These are phyloP conservation scores for Nemoura dubitans DNA, from an alignment of 2,888 invertebrate species.

Conservation along the genomic window DNA sequence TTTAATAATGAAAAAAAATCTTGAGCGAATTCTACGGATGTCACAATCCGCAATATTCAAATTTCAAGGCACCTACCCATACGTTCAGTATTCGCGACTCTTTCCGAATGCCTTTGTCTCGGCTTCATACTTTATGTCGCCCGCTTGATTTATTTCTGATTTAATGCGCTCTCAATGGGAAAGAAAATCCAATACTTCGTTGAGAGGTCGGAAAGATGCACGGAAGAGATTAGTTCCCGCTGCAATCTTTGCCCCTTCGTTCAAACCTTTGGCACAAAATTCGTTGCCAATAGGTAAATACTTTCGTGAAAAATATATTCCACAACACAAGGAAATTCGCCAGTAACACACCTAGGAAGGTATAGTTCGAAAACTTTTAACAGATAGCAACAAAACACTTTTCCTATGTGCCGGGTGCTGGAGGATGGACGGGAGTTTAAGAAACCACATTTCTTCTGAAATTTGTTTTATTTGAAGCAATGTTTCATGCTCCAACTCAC, in stretches of 20 bases:
- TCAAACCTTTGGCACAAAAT: slow-evolving; percentile 4
- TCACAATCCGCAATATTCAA: slow-evolving; percentile 15
- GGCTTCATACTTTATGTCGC: slow-evolving; percentile 37
- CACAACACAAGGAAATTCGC: not conserved
- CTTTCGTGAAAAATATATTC: not conserved
- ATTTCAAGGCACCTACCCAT: not conserved
- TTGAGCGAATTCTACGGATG: not conserved
- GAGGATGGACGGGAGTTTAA: not conserved
- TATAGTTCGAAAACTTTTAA: not conserved
- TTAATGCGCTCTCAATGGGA: slow-evolving; percentile 47
- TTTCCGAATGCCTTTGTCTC: slow-evolving; percentile 33
- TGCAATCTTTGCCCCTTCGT: slow-evolving; percentile 7
- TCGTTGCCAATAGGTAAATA: not conserved
- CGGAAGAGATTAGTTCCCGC: slow-evolving; percentile 10
- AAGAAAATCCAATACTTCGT: slow-evolving; percentile 47
- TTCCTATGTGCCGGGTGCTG: not conserved
- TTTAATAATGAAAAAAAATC: not conserved
- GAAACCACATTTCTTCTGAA: not conserved
- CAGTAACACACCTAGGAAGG: not conserved
- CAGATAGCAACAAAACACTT: not conserved
- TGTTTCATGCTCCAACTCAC: not conserved
- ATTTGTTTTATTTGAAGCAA: slow-evolving; percentile 8
- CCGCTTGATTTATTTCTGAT: slow-evolving; percentile 46
- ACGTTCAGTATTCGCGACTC: slow-evolving; percentile 23
- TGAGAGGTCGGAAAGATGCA: slow-evolving; percentile 35